Base-by-base conservation (phyloP, 2,888 invertebrate species). In the Amblyjoppa fuscipennis region DNA sequence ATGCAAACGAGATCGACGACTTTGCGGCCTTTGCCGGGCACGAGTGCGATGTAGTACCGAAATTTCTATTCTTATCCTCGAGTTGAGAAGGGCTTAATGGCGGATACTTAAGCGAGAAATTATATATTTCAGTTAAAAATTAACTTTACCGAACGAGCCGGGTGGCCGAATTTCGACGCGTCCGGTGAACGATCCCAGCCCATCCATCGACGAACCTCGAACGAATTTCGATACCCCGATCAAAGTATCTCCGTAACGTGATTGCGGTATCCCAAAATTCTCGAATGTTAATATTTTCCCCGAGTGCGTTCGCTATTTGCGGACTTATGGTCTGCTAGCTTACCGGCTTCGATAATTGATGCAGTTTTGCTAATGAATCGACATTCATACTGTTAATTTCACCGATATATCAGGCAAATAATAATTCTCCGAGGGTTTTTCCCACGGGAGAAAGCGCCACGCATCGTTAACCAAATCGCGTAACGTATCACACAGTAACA, bases 331-430 rank as follows among this genome's bases (percentile, higher is more conserved):
- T 31, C n/a, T n/a, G 51, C 34, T 79, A 56, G 74, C 25, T 81
- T 45, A 88, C 81, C 84, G 84, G 79, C 83, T 82, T 68, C 82
- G 87, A 89, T 90, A 90, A 91, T 91, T 90, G 90, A 90, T 80
- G 89, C 88, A 83, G 87, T 83, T 89, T 84, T 87, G 88, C 88
- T 90, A 90, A 91, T 90, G 91, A 91, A 90, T 90, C 90, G 87
- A 89, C 89, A 88, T 89, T 90, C 88, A 89, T 88, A 89, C 90
- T 88, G 89, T 89, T 90, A 91, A 91, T 91, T 83, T 83, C 34
- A 53, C 75, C 71, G 71, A 84, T 84, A 71, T 75, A 84, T 68
- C 73, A 81, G 70, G 80, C 71, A 77, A 87, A 87, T 87, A 87
- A 87, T 86, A 84, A 87, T 87, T 71, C 83, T 84, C 80, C 70